Evolutionary conservation across 2,113 vertebrate genomes (phyloP).

Genomic region (Astatotilapia flaviijosephi): DNA sequence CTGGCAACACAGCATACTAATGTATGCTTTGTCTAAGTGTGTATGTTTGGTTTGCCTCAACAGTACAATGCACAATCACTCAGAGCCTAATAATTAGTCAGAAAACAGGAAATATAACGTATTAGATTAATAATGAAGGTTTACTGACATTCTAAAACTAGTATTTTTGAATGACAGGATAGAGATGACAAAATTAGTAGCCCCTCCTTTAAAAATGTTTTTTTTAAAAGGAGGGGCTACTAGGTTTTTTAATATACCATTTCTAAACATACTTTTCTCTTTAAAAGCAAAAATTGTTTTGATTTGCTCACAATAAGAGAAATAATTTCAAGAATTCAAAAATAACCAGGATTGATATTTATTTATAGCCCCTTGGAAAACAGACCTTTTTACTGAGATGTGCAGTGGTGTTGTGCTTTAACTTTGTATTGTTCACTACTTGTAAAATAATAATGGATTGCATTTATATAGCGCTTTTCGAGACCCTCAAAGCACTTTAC

Average conservation of each 20-base stretch:
- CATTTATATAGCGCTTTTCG: rapidly evolving
- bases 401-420: not conserved
- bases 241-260: not conserved
- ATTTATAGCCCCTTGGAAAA: not conserved
- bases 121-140: not conserved
- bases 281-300: not conserved
- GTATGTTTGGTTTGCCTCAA: not conserved
- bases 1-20: not conserved
- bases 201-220: not conserved
- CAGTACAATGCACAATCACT: not conserved
- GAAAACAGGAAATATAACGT: not conserved
- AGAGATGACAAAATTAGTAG: not conserved
- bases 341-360: not conserved
- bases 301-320: not conserved
- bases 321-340: not conserved
- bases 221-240: too few species aligned
- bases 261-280: not conserved
- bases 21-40: not conserved
- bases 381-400: not conserved
- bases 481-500: not conserved
- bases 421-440: not conserved
- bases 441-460: not conserved
- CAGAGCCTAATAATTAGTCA: not conserved
- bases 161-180: not conserved
- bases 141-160: not conserved